Base-by-base conservation (phyloP, 2,113 vertebrate genomes). In the Neodon shergylaensis region DNA sequence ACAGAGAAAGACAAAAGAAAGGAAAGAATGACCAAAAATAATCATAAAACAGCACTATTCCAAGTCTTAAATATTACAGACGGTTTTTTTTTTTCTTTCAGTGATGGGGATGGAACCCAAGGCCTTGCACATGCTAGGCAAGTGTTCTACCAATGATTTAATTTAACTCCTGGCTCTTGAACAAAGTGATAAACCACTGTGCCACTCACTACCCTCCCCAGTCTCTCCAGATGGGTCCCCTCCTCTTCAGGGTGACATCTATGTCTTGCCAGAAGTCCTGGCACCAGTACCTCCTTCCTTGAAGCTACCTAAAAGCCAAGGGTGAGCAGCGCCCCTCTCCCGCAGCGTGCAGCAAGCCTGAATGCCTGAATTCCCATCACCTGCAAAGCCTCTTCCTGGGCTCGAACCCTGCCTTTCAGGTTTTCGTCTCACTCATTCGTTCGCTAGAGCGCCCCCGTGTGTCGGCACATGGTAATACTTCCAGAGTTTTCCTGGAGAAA, bases 391-490 rank as follows among this genome's bases (percentile, higher is more conserved):
- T 39, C 47, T 81, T 39, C 26, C 33, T 28, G 11, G 21, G 17
- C 58, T 70, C 58, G 31, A 94, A 91, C 47, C 19, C 12, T 14
- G 14, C 28, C 84, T 87, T 68, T 86, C 89, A 5, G 14, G 22
- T 86, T 94, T 94, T 58, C 54, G 89, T 73, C 93, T 65, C 44
- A 76, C 5, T 54, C 19, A n/a, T 63, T 65, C 11, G 61, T 66
- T 91, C 83, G 17, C 44, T 94, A 91, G 92, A 79, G 92, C 58
- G 24, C 91, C 95, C 91, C 89, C 97, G 0, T 95, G 96, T 95
- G 97, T 91, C 73, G 42, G 5, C 9, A 74, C 7, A 2, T 66
- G 88, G 91, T 95, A 88, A 88, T 82, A 92, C 63, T 21, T 81
- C 7, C 76, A 66, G 63, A 78, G 52, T 97, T 95, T 90, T 76